Base-by-base conservation (phyloP, 2,888 invertebrate species). In the Pseudanteris insignis region DNA sequence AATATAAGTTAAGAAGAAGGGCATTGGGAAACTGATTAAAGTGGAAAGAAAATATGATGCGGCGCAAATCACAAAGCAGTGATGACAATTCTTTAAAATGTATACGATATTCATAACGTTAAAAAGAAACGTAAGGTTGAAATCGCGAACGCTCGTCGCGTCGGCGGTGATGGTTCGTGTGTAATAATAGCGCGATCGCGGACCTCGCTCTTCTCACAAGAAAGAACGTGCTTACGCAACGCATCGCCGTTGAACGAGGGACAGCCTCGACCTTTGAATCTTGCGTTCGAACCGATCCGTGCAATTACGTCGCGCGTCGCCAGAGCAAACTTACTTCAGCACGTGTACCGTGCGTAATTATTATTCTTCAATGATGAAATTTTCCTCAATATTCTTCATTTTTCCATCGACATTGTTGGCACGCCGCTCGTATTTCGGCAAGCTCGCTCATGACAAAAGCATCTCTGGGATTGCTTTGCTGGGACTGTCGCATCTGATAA, bases 181-280 rank as follows among this genome's bases (percentile, higher is more conserved):
- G 55, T 47, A 59, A 63, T 59, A 63, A 63, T 59, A 63, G 63
- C 59, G 55, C 54, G 46, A 63, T 61, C 43, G 55, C 61, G 48
- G 50, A 59, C 61, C 61, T 63, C 51, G 51, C 51, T 61, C 58
- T 65, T 61, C 58, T 63, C 61, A 58, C 47, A 59, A 65, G 53
- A 65, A 65, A 58, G 55, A 61, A 58, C 47, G 58, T 57, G 53
- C 60, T 65, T 60, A 57, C 60, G 63, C 63, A 63, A 65, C 50
- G 59, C 59, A 63, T 65, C 57, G 53, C 48, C n/a, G n/a, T n/a
- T 65, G 51, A 63, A 63, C 59, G 59, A 37, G 55, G 55, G 51
- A 50, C 64, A 64, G 57, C 64, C 64, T 64, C 64, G 64, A 64
- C 64, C 63, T 63, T 65, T 65, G 59, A 62, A 60, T 65, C 59